Evolutionary conservation across 2,113 vertebrate species (phyloP), one percentile per base, ranked within the genome.

Genomic region (Toxostoma redivivum): DNA sequence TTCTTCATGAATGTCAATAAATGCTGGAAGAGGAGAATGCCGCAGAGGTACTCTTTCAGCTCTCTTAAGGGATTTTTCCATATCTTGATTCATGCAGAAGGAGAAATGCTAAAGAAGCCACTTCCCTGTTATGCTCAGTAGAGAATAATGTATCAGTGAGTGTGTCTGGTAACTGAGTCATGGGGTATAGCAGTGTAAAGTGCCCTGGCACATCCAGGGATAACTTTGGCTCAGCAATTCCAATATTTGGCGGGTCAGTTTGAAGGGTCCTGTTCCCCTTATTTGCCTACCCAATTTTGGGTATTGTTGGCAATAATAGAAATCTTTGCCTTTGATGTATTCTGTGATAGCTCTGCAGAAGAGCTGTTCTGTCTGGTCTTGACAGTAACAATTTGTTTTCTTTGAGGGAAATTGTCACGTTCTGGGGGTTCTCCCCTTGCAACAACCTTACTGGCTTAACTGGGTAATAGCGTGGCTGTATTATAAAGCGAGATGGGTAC

Each of bases 131-230:
- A 4, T 5, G 42, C 13, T 37, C 14, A 5, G 1, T 48, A 47
- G 28, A 20, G n/a, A n/a, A 10, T 10, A 22, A 18, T 0, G 0
- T 15, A n/a, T 30, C 45, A 42, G 2, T 25, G 50, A 69, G 17
- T 2, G 8, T 25, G 7, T 28, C 22, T 76, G 2, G 38, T 84
- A 53, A 38, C 16, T 44, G 50, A 83, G 19, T 25, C 12, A 5
- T 2, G 3, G 33, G 53, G 47, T 81, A 4, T 2, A 35, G 19
- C 35, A 18, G 27, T 19, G 20, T 20, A 45, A 76, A 7, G 38
- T 25, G 21, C 33, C 9, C 58, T 58, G 54, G 17, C 2, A 2
- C 22, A 25, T 57, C 9, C 18, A 76, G 21, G 18, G 47, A 14
- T 40, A 58, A 37, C 21, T 47, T 81, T n/a, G 53, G 35, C 27